A percentile compares a stretch with the other conserved stretches of the same genome.
phyloP scores from a whole-genome alignment of 1,140 invertebrate genomes.

The Eriocheir sinensis region DNA sequence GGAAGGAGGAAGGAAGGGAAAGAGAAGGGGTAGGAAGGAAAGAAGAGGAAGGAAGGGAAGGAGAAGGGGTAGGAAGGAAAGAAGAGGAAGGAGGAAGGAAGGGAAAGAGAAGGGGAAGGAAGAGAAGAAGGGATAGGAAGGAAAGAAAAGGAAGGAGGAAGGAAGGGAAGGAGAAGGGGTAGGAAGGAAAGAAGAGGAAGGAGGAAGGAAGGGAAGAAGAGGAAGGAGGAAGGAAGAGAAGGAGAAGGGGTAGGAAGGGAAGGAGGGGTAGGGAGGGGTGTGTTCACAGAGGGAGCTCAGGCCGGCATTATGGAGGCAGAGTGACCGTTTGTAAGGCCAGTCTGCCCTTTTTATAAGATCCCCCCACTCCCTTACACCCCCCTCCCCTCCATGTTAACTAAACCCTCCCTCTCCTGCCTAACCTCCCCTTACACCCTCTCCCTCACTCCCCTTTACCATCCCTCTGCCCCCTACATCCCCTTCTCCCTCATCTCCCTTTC shows the following conservation, averaged over 20 bases:
- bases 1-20: too few species aligned
- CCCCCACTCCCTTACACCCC: neutral
- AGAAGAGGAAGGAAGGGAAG: neutral
- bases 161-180: too few species aligned
- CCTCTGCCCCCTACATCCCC: neutral
- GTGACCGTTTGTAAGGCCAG: conserved; percentile 11
- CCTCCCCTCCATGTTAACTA: neutral
- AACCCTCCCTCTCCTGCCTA: too few species aligned
- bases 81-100: too few species aligned
- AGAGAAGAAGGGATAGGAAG: neutral
- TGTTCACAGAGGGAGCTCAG: neutral
- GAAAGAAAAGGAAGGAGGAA: too few species aligned
- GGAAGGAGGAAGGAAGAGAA: neutral
- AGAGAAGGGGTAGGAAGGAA: too few species aligned
- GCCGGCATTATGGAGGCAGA: neutral
- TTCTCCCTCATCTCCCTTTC: too few species aligned
- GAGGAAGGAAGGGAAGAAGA: too few species aligned
- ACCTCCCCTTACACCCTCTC: neutral
- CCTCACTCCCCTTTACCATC: neutral
- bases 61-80: neutral
- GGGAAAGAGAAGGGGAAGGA: neutral
- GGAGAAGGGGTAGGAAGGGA: neutral
- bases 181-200: too few species aligned
- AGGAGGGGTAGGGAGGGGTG: neutral
- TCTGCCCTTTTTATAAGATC: neutral